Base-by-base conservation (phyloP, 1,140 invertebrate species). In the Druon quercuslanigerum region DNA sequence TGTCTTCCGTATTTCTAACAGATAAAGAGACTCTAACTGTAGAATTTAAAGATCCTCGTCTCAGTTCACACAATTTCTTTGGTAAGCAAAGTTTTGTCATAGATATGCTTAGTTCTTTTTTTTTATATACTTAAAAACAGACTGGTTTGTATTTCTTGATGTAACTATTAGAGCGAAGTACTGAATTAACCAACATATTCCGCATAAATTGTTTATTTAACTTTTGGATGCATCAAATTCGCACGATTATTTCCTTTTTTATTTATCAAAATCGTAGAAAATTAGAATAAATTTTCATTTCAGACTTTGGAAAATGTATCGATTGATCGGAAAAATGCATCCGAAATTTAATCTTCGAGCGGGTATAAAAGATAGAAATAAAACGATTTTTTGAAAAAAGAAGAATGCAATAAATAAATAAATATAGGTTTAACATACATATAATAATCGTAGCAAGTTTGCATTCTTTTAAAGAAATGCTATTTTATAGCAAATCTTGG, bases 21-120 rank as follows among this genome's bases (percentile, higher is more conserved):
- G 60, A 66, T 66, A 54, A 17, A 60, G 40, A 66, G 60, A 66
- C 60, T 66, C 25, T 33, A 66, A 66, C 17, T 66, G 46, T 14
- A 46, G 25, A n/a, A n/a, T 66, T 66, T n/a, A 40, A 66, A 66
- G 25, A 25, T 66, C 60, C 40, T 66, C 16, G 14, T 66, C 25
- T 66, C 33, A 25, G 40, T 66, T 46, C 33, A 66, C 60, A 66
- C 71, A 71, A 75, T 14, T 80, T 73, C 75, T 52, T 83, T 82
- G 78, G 81, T 82, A 80, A 51, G 66, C 75, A 79, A 60, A 66
- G 79, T 86, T 85, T 81, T 73, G 80, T 86, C 85, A 85, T 84
- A 81, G 85, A 86, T 87, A 87, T 87, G 85, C 85, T 85, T 87
- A 80, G 71, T 85, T 76, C 73, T 76, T 19, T 20, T 56, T 19